Percentiles rank a stretch among this genome's conserved stretches.
These are phyloP conservation scores for Agrotis puta DNA, from an alignment of 2,888 invertebrate genomes.

Conservation along the genomic window DNA sequence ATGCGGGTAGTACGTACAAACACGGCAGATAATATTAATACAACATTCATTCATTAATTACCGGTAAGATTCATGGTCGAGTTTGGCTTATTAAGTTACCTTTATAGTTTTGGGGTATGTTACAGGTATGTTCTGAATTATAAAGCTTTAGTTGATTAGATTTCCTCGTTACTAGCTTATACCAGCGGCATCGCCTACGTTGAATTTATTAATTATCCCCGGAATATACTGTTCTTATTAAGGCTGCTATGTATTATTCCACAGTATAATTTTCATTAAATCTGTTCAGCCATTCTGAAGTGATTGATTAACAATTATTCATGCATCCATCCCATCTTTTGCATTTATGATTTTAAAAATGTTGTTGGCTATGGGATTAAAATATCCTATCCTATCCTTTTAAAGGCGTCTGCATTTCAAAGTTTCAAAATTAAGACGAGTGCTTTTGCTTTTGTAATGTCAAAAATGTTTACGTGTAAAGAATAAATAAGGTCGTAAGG, in stretches of 20 bases:
- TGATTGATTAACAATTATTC: background rate
- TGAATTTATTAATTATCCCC: too few species aligned
- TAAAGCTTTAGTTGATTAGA: slow-evolving; percentile 18
- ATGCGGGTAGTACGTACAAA: slow-evolving; percentile 68
- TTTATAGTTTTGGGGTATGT: slow-evolving; percentile 20
- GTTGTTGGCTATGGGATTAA: background rate
- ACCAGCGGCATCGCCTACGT: too few species aligned
- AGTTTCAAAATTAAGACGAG: background rate
- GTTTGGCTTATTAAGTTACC: slow-evolving; percentile 40
- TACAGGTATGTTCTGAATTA: background rate
- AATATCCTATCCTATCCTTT: background rate
- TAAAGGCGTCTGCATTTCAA: background rate
- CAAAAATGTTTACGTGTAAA: background rate
- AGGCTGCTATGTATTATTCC: too few species aligned
- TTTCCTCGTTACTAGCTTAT: too few species aligned
- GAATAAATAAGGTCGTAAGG: background rate
- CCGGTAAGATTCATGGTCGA: slow-evolving; percentile 31
- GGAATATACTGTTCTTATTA: too few species aligned
- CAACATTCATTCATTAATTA: slow-evolving; percentile 55
- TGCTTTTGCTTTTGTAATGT: background rate
- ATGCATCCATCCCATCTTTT: too few species aligned
- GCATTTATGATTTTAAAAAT: too few species aligned
- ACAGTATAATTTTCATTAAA: too few species aligned
- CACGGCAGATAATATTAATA: slow-evolving; percentile 40
- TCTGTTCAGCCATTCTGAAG: too few species aligned